These are phyloP conservation scores for Onychostoma macrolepis DNA, from an alignment of 2,113 vertebrate species.

Conservation along the genomic window DNA sequence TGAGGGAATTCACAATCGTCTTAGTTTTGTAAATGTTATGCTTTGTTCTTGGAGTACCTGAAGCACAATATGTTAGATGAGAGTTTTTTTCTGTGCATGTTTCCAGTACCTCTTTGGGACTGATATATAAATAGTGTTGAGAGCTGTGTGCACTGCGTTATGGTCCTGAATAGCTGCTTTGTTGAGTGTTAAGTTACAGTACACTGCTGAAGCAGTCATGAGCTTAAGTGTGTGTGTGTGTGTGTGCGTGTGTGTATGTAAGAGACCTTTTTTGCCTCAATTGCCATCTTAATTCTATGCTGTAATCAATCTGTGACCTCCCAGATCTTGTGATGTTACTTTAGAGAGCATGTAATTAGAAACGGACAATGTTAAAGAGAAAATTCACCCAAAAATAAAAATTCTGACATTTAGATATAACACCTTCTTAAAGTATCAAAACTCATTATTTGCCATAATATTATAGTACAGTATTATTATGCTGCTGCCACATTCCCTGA, in stretches of 20 bases:
- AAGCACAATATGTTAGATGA: background rate
- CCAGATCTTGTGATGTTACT: slow-evolving; percentile 23
- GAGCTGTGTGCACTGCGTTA: slow-evolving; percentile 11
- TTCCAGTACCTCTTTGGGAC: background rate
- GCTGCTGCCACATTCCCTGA: background rate
- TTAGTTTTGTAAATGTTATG: background rate
- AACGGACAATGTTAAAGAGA: background rate
- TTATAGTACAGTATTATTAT: too few relatives aligned
- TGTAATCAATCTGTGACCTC: slow-evolving; percentile 28
- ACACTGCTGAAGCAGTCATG: slow-evolving; percentile 28
- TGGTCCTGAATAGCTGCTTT: slow-evolving; percentile 43
- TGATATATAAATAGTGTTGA: slow-evolving; percentile 31
- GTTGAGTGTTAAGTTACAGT: slow-evolving; percentile 20
- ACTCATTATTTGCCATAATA: background rate
- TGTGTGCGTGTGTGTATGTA: slow-evolving; percentile 3
- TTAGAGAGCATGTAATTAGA: slow-evolving; percentile 2
- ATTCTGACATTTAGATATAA: background rate
- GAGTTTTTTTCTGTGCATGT: background rate
- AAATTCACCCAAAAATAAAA: background rate
- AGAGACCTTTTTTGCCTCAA: background rate
- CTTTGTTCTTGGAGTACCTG: too few relatives aligned
- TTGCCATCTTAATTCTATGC: slow-evolving; percentile 21
- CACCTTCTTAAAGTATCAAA: background rate
- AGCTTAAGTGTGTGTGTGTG: background rate
- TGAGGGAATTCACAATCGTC: background rate